A percentile compares a stretch with the other conserved stretches of the same genome.
phyloP scores from a whole-genome alignment of 2,113 vertebrate species.

The Perca flavescens region DNA sequence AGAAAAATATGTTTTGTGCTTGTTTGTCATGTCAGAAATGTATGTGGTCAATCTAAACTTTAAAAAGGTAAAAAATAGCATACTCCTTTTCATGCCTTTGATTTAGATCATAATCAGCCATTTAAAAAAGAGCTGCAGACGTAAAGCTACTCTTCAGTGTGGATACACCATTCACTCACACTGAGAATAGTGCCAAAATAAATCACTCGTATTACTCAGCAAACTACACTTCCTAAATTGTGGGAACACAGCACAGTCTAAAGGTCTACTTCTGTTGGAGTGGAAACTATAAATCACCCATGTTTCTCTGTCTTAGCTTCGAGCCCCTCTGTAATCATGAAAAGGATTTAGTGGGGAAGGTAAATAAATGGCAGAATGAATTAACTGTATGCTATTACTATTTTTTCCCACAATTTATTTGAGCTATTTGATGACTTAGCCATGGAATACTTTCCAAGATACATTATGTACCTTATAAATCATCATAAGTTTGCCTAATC shows the following conservation, averaged over 20 bases:
- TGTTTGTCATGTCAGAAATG: neutral
- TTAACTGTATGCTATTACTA: neutral
- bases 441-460: neutral
- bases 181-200: constrained; percentile 20
- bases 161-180: neutral
- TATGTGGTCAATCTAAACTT: neutral
- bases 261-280: constrained; percentile 38
- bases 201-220: constrained; percentile 29
- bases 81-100: neutral
- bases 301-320: constrained; percentile 17
- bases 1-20: neutral
- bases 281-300: constrained; percentile 48
- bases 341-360: constrained; percentile 25
- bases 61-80: neutral
- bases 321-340: constrained; percentile 19
- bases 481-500: neutral
- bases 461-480: neutral
- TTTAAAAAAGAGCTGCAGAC: neutral
- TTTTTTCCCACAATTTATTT: neutral
- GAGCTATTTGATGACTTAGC: neutral
- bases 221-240: constrained; percentile 34
- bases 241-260: constrained; percentile 21
- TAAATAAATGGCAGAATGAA: constrained; percentile 22
- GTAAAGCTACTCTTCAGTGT: neutral
- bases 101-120: neutral